phyloP scores from a whole-genome alignment of 2,797 vertebrate species.

The Chelonia mydas region DNA sequence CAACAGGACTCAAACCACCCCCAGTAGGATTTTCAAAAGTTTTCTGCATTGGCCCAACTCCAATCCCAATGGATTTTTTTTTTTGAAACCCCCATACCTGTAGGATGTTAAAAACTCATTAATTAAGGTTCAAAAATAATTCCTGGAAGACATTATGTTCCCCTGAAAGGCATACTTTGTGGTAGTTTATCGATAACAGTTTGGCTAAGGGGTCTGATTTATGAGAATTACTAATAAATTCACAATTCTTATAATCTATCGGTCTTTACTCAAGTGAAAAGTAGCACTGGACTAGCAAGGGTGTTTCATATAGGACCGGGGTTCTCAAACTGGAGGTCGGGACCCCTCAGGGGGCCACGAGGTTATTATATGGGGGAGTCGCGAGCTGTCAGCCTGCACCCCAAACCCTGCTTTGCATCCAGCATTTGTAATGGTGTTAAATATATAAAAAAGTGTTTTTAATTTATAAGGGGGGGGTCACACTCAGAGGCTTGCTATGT shows the following conservation, averaged over 20 bases:
- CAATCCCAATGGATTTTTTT: not conserved
- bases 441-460: too few species aligned
- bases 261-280: not conserved
- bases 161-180: rapidly evolving
- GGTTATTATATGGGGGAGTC: too few species aligned
- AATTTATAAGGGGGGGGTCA: too few species aligned
- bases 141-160: not conserved
- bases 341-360: too few species aligned
- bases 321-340: too few species aligned
- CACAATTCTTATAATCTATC: not conserved
- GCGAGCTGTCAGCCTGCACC: too few species aligned
- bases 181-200: not conserved
- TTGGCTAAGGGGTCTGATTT: not conserved
- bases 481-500: too few species aligned
- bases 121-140: not conserved
- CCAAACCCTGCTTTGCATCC: too few species aligned
- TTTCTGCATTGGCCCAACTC: not conserved
- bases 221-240: not conserved
- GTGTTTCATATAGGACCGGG: not conserved
- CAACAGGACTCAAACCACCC: not conserved
- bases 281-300: not conserved
- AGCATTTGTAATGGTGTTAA: too few species aligned
- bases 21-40: rapidly evolving
- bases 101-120: not conserved
- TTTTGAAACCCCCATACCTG: not conserved